Evolutionary conservation across 2,888 invertebrate genomes (phyloP), one percentile per base, ranked within the genome.

Genomic region (Syrphus vitripennis): DNA sequence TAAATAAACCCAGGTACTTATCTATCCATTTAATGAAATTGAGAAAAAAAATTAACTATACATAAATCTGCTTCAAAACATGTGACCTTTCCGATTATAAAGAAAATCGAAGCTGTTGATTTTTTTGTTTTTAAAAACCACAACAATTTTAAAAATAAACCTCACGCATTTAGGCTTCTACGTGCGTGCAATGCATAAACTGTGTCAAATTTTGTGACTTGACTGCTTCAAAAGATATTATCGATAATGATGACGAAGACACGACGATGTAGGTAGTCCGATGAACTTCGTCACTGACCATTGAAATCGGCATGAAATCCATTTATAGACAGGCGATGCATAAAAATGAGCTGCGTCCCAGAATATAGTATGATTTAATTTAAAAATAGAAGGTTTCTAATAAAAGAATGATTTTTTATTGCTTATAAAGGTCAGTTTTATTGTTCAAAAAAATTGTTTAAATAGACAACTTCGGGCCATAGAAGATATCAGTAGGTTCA

Each of bases 101-200:
- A 34, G 5, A 59, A 71, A 50, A 59, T 50, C 4, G 4, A 48
- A 59, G 37, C 21, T 34, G 31, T 19, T 57, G 10, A 19, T 16
- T 4, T 14, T 59, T 37, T 37, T 57, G 14, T 65, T 57, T 37
- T 31, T 10, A 24, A 57, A 71, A 71, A 14, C 10, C 26, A 67
- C 48, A 34, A 14, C 12, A 53, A 48, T 61, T 48, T 78, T 78
- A 63, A 26, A 74, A 53, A 79, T 79, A 74, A 79, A 34, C 14
- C 72, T 83, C 83, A 83, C 83, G 83, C 55, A 55, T 74, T 78
- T 61, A 48, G 48, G 50, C 75, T 34, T 19, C 31, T 70, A 82
- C 50, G 82, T 71, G 82, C 77, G 72, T 59, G 72, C 72, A 70
- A 42, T 70, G 77, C 74, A 86, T 86, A 82, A 82, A n/a, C n/a